A percentile compares a stretch with the other conserved stretches of the same genome.
Conservation (phyloP, 2,888 invertebrate species). For the Stramonita haemastoma region DNA sequence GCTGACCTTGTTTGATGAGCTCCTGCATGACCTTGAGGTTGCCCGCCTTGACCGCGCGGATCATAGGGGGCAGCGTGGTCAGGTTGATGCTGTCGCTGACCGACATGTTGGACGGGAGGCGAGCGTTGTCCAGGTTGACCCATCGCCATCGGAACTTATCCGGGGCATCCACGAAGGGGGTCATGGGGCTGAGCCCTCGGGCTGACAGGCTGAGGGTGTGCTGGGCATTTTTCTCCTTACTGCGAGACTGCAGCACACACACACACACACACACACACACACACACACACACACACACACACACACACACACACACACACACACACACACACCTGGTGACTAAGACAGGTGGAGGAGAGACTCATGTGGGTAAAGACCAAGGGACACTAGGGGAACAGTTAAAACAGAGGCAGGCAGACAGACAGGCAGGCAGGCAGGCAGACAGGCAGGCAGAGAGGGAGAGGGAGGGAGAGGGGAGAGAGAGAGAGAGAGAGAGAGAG, state of each 20-base stretch:
- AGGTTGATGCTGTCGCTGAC: constrained; percentile 64
- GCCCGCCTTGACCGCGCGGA: constrained; percentile 71
- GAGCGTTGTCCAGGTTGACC: constrained; percentile 72
- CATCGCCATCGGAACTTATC: constrained; percentile 76
- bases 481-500: too few relatives aligned
- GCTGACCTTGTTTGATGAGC: constrained; percentile 67
- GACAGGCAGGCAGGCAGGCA: too few relatives aligned
- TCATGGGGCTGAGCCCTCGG: constrained; percentile 76
- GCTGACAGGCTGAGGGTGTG: constrained; percentile 69
- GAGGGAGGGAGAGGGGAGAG: too few relatives aligned
- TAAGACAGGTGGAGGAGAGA: too few relatives aligned
- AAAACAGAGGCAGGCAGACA: too few relatives aligned
- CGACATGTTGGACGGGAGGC: constrained; percentile 59
- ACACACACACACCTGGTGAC: too few relatives aligned
- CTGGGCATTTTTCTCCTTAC: constrained; percentile 67
- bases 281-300: too few relatives aligned
- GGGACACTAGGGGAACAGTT: too few relatives aligned
- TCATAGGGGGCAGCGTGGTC: constrained; percentile 65
- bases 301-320: too few relatives aligned
- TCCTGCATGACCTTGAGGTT: constrained; percentile 68
- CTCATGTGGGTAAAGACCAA: too few relatives aligned
- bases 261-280: too few relatives aligned
- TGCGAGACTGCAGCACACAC: constrained; percentile 48
- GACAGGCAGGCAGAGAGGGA: too few relatives aligned
- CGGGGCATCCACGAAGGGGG: constrained; percentile 75